Conservation (phyloP, 2,113 vertebrate genomes). For the Oryctolagus cuniculus region mOryCun1.1 NC_091443.1:63972501-63973000, state of each 20-base stretch:
- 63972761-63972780: neutral
- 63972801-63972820: neutral
- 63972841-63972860: neutral
- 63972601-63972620: constrained; percentile 61
- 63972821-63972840: constrained; percentile 36
- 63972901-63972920: constrained; percentile 42
- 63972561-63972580: constrained; percentile 96
- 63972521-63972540: constrained; percentile 96
- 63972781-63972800: neutral
- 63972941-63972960: constrained; percentile 57
- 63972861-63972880: constrained; percentile 43
- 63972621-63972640: constrained; percentile 75
- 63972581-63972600: constrained; percentile 95
- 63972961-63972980: neutral
- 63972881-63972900: constrained; percentile 70
- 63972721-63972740: constrained; percentile 70
- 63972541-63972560: constrained; percentile 97
- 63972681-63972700: constrained; percentile 86
- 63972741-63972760: constrained; percentile 76
- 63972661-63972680: constrained; percentile 68
- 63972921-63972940: neutral
- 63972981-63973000: constrained; percentile 1
- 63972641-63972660: constrained; percentile 87
- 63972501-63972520: constrained; percentile 95
- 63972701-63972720: constrained; percentile 63